A percentile compares a stretch with the other conserved stretches of the same genome.
Conservation (phyloP, 1,140 invertebrate genomes). For the Lycorma delicatula region DNA sequence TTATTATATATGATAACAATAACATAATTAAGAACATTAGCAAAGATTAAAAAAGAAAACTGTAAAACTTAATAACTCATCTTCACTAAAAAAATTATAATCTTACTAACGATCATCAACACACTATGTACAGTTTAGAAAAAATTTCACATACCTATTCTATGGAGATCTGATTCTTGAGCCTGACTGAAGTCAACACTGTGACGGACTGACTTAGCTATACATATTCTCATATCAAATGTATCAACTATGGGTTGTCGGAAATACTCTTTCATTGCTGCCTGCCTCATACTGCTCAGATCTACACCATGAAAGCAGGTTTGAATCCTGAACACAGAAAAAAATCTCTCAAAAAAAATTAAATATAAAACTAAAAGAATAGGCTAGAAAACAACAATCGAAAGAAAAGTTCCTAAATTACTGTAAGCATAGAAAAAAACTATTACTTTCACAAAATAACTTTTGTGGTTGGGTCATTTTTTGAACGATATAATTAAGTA, state of each 20-base stretch:
- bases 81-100: too few species aligned
- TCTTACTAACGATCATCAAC: too few species aligned
- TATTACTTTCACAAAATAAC: too few species aligned
- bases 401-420: neutral
- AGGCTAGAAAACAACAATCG: neutral
- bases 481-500: too few species aligned
- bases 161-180: slow-evolving; percentile 88
- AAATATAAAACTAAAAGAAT: neutral
- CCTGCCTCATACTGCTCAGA: slow-evolving; percentile 77
- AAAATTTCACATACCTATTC: slow-evolving; percentile 56
- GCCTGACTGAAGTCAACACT: slow-evolving; percentile 93
- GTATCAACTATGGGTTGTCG: slow-evolving; percentile 98
- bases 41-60: too few species aligned
- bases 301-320: slow-evolving; percentile 98
- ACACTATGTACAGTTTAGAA: too few species aligned
- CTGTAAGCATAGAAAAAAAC: too few species aligned
- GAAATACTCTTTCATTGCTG: slow-evolving; percentile 96
- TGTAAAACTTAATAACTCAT: too few species aligned
- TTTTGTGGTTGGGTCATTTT: too few species aligned
- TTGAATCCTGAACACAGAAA: slow-evolving; percentile 57
- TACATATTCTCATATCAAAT: slow-evolving; percentile 95
- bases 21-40: too few species aligned
- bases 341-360: neutral
- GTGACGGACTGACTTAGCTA: slow-evolving; percentile 90
- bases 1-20: too few species aligned